Evolutionary conservation across 2,113 vertebrate genomes (phyloP).

Genomic region (Pontoporia blainvillei): DNA sequence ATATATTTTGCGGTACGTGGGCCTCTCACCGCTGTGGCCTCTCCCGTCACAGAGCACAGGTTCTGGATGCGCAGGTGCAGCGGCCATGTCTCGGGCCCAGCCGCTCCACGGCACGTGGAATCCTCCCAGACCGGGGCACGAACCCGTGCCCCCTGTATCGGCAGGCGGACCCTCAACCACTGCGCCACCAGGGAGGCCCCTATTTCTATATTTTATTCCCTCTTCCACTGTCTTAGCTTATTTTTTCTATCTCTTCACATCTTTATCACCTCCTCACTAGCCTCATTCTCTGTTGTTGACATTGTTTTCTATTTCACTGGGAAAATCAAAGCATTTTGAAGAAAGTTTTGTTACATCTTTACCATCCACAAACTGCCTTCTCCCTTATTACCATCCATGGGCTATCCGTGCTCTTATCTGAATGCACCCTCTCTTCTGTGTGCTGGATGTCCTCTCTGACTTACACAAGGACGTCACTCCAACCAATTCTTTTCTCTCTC

Average conservation of each 20-base stretch:
- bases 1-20: too few species aligned
- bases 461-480: not conserved
- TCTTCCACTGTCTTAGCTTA: not conserved
- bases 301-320: not conserved
- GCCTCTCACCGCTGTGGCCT: too few species aligned
- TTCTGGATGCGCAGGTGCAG: too few species aligned
- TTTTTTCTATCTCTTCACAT: not conserved
- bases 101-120: too few species aligned
- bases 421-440: not conserved
- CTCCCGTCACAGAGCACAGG: too few species aligned
- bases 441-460: not conserved
- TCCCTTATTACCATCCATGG: not conserved
- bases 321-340: not conserved
- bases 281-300: not conserved
- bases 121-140: too few species aligned
- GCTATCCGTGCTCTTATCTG: not conserved
- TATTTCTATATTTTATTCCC: not conserved
- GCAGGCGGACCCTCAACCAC: too few species aligned
- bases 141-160: too few species aligned
- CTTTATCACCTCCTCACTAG: not conserved
- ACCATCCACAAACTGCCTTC: not conserved
- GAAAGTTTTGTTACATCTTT: not conserved
- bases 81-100: too few species aligned
- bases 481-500: not conserved
- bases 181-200: too few species aligned